phyloP scores from a whole-genome alignment of 53 echinoderm and acorn worm genomes.

The Hippasteria phrygiana region DNA sequence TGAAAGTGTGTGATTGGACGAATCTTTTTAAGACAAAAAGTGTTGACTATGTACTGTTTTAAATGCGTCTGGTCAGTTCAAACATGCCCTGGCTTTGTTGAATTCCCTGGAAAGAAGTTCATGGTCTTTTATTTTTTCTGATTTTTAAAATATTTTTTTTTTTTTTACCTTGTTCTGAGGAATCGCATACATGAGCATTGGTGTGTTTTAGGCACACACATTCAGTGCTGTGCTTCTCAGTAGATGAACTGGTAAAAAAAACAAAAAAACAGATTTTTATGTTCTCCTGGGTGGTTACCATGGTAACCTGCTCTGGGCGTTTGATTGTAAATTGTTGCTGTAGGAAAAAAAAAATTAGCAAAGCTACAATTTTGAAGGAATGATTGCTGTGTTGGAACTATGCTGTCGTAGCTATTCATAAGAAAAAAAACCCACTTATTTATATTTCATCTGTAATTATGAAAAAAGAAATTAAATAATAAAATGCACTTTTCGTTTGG shows the following conservation, averaged over 20 bases:
- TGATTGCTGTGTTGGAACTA: conserved; percentile 61
- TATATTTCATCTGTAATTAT: conserved; percentile 34
- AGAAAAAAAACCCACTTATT: conserved; percentile 48
- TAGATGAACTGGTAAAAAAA: conserved; percentile 22
- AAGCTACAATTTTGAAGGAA: conserved; percentile 46
- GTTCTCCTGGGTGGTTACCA: conserved; percentile 14
- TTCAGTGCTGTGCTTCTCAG: neutral
- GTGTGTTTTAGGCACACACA: neutral
- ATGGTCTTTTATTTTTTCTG: conserved; percentile 16
- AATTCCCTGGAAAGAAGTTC: conserved; percentile 16
- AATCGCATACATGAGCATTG: neutral
- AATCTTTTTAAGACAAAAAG: conserved; percentile 62
- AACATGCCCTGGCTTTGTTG: conserved; percentile 49
- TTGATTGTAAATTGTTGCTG: conserved; percentile 65
- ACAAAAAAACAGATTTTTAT: conserved; percentile 8
- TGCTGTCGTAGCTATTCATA: conserved; percentile 48
- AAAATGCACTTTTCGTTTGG: conserved; percentile 10
- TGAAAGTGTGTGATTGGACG: conserved; percentile 64
- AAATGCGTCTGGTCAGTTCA: conserved; percentile 65
- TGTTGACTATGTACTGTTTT: conserved; percentile 65
- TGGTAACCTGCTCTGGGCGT: conserved; percentile 7
- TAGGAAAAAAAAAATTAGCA: conserved; percentile 36
- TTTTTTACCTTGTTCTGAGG: neutral
- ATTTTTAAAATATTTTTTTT: conserved; percentile 1
- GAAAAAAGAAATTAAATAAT: neutral